phyloP scores from a whole-genome alignment of 2,888 invertebrate species.

The Crepidodera aurea region DNA sequence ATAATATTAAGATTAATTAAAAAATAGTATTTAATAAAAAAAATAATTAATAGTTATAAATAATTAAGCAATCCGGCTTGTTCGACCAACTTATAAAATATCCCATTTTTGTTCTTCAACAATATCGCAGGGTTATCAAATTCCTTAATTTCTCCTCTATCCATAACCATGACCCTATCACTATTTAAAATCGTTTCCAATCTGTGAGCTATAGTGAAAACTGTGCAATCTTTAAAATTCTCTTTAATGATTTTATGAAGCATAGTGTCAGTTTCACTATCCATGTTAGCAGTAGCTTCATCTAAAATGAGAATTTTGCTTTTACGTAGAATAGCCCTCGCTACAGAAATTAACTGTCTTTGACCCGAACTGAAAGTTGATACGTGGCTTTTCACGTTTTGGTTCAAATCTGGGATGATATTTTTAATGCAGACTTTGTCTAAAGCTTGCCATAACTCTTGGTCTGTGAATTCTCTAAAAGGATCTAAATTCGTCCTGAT shows the following conservation, averaged over 20 bases:
- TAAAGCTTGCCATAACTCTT: constrained; percentile 81
- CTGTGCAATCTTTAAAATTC: constrained; percentile 64
- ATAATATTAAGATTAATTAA: too few relatives aligned
- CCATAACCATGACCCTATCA: constrained; percentile 63
- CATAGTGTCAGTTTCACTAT: constrained; percentile 62
- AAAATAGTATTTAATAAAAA: too few relatives aligned
- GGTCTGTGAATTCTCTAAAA: constrained; percentile 78
- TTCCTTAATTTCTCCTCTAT: constrained; percentile 60
- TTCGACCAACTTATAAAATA: constrained; percentile 70
- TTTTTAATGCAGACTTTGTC: constrained; percentile 75
- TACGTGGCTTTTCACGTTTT: constrained; percentile 36
- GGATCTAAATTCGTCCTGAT: constrained; percentile 90
- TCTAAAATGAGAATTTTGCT: constrained; percentile 64
- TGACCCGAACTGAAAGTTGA: constrained; percentile 64
- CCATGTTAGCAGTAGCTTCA: constrained; percentile 67
- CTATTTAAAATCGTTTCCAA: constrained; percentile 64
- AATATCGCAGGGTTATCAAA: constrained; percentile 56
- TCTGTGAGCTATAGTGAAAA: constrained; percentile 62
- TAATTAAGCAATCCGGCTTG: constrained; percentile 68
- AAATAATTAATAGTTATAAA: too few relatives aligned
- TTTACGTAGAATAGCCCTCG: constrained; percentile 63
- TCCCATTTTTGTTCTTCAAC: constrained; percentile 68
- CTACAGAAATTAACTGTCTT: constrained; percentile 65
- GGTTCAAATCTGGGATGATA: constrained; percentile 68
- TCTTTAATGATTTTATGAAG: constrained; percentile 64